These are phyloP conservation scores for Eupithecia subumbrata DNA, from an alignment of 2,888 invertebrate species.

Conservation along the genomic window DNA sequence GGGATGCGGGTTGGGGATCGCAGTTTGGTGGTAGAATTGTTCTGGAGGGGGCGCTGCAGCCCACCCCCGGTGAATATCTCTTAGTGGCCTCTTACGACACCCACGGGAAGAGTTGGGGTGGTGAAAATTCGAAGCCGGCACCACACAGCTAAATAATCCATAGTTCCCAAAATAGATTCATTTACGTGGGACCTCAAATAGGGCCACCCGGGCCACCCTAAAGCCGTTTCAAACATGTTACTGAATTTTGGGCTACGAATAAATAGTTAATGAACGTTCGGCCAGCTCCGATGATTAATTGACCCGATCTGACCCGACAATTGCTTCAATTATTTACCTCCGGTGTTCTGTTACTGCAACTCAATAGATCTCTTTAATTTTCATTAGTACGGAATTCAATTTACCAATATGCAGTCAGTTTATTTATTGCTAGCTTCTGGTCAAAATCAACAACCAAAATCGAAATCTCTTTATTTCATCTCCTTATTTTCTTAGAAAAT, in stretches of 20 bases:
- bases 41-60: too few species aligned
- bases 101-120: too few species aligned
- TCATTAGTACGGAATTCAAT: constrained; percentile 48
- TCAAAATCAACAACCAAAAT: too few species aligned
- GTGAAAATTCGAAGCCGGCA: too few species aligned
- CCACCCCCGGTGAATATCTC: too few species aligned
- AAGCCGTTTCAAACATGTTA: constrained; percentile 48
- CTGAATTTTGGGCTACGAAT: constrained; percentile 66
- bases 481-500: too few species aligned
- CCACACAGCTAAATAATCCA: neutral
- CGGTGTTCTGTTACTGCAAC: constrained; percentile 64
- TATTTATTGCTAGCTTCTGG: too few species aligned
- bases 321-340: constrained; percentile 82
- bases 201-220: constrained; percentile 31
- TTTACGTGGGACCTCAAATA: constrained; percentile 34
- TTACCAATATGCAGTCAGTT: neutral
- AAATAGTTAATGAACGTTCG: constrained; percentile 68
- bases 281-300: constrained; percentile 78
- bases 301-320: constrained; percentile 79
- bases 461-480: too few species aligned
- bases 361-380: constrained; percentile 58
- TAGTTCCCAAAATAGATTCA: constrained; percentile 22
- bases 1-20: too few species aligned
- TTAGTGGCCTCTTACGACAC: too few species aligned
- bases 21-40: too few species aligned